Evolutionary conservation across 2,888 invertebrate genomes (phyloP).

Genomic region (Agrenia bidenticulata): DNA sequence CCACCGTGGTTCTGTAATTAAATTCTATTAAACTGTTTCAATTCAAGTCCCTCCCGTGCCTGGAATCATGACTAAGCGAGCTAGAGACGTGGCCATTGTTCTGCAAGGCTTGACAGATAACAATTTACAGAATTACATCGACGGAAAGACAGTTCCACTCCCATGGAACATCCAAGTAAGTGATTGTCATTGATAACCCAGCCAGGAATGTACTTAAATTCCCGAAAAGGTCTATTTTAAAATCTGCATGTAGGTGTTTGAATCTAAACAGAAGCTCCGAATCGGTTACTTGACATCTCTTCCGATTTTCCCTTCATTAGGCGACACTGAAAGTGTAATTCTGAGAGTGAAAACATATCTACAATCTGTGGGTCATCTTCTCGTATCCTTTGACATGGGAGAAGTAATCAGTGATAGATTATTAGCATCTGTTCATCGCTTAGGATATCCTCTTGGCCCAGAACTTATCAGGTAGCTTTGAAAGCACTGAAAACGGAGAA

Average conservation of each 20-base stretch:
- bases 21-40: no score
- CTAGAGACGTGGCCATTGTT: slow-evolving; percentile 24
- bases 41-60: slow-evolving; percentile 35
- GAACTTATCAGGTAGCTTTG: no score
- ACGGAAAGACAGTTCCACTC: slow-evolving; percentile 36
- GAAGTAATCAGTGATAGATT: no score
- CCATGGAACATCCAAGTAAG: slow-evolving; percentile 42
- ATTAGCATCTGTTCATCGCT: no score
- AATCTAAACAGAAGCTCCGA: slow-evolving; percentile 36
- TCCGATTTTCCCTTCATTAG: slow-evolving; percentile 23
- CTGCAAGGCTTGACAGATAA: slow-evolving; percentile 25
- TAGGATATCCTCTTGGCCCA: no score
- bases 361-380: slow-evolving; percentile 34
- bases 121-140: slow-evolving; percentile 32
- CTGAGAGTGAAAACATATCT: slow-evolving; percentile 27
- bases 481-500: no score
- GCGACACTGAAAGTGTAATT: slow-evolving; percentile 29
- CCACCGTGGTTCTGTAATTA: no score
- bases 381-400: slow-evolving; percentile 34
- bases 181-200: no score
- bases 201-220: no score
- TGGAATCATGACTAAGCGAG: slow-evolving; percentile 34
- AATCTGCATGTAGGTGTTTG: slow-evolving; percentile 22
- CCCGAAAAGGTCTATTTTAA: no score
- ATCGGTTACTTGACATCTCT: slow-evolving; percentile 35